Base-by-base conservation (phyloP, 2,797 vertebrate species). In the Gobio occitaniae region DNA sequence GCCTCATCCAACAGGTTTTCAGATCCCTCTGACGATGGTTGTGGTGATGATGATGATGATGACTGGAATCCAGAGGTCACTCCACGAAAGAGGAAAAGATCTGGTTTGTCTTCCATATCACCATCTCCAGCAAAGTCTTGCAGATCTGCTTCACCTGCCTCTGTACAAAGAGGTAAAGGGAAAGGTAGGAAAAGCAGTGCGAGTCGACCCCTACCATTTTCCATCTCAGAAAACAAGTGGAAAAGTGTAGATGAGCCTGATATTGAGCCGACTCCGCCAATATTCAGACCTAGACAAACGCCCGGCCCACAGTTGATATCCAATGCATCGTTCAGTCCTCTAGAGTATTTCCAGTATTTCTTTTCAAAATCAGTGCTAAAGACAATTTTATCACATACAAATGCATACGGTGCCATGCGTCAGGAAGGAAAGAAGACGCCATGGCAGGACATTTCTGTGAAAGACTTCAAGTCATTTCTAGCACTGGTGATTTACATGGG, bases 401-500 rank as follows among this genome's bases (percentile, higher is more conserved):
- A 82, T 29, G 25, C 54, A 21, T 72, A 82, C 1, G 80, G 52
- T 0, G 52, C 68, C n/a, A 71, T 56, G 41, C 52, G 17, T 32
- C 36, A 59, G 3, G 0, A 59, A 5, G 68, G 12, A 16, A 21
- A 6, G 17, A 72, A 47, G 15, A 32, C 69, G 44, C 54, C 21
- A 47, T 82, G 68, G 68, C 21, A 13, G 7, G 38, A 82, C 52
- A 82, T 71, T 61, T 32, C 80, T 4, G 0, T 72, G 1, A 29
- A 72, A 61, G 80, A 82, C 2, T 21, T 82, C 0, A 82, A 61
- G 68, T 15, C 25, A 3, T 82, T 48, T 6, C 6, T 82, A 3
- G 80, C 80, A 90, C 85, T 74, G 92, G 94, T 82, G n/a, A 82
- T 82, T 70, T 82, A 82, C 80, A 82, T 82, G 80, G 80, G 80